These are phyloP conservation scores for Etheostoma nigrum DNA, from an alignment of 2,797 vertebrate genomes.

Conservation along the genomic window DNA sequence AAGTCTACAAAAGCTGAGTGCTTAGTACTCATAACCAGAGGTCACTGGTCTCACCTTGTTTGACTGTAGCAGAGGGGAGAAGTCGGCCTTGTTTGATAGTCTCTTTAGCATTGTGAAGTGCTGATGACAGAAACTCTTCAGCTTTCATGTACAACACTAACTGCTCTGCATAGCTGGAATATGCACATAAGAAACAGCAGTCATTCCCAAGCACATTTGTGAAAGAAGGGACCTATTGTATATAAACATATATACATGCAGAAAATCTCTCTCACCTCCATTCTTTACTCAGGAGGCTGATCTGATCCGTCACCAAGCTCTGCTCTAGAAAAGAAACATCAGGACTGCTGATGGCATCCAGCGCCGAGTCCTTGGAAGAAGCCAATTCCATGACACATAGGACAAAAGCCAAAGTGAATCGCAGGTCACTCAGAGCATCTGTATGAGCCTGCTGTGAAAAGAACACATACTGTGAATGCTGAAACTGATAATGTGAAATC, in stretches of 20 bases:
- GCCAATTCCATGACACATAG: conserved; percentile 94
- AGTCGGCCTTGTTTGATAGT: conserved; percentile 91
- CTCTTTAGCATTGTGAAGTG: conserved; percentile 91
- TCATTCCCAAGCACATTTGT: conserved; percentile 2
- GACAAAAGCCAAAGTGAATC: conserved; percentile 92
- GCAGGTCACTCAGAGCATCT: conserved; percentile 90
- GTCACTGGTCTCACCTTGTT: conserved; percentile 88
- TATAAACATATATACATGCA: not conserved
- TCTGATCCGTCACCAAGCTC: conserved; percentile 95
- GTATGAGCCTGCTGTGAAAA: conserved; percentile 91
- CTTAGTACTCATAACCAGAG: not conserved
- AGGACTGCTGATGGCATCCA: conserved; percentile 74
- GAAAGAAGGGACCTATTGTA: not conserved
- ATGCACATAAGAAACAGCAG: conserved; percentile 26
- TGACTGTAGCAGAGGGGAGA: conserved; percentile 92
- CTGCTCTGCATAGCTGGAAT: conserved; percentile 92
- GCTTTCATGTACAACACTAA: conserved; percentile 96
- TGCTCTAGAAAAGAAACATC: conserved; percentile 91
- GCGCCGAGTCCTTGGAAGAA: conserved; percentile 84
- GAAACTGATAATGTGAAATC: conserved; percentile 6
- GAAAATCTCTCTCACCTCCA: conserved; percentile 89
- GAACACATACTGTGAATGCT: conserved; percentile 27
- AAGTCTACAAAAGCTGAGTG: not conserved
- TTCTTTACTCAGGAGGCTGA: conserved; percentile 94
- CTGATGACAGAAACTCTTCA: conserved; percentile 91